Conservation (phyloP, 2,113 vertebrate species). For the Vanacampus margaritifer region DNA sequence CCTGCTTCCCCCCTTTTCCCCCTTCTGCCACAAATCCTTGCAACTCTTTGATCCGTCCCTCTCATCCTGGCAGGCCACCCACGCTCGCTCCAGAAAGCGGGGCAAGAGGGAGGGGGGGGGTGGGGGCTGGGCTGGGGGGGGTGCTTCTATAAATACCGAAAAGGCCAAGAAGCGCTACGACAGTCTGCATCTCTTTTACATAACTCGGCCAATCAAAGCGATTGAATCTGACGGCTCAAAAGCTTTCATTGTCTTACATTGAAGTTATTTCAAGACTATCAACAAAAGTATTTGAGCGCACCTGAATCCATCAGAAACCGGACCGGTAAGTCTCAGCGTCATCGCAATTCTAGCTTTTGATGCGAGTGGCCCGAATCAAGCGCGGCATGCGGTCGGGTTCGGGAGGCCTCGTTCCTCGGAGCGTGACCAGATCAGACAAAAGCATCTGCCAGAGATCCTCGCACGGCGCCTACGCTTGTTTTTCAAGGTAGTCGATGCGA, state of each 20-base stretch:
- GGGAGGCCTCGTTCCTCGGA: not conserved
- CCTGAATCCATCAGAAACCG: not conserved
- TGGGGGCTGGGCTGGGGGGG: constrained; percentile 28
- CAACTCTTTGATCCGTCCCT: constrained; percentile 42
- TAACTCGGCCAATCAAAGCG: constrained; percentile 55
- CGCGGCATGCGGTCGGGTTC: not conserved
- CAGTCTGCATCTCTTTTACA: constrained; percentile 58
- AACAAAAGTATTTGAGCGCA: not conserved
- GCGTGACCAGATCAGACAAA: not conserved
- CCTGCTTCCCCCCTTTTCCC: no score
- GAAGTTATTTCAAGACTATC: constrained; percentile 9
- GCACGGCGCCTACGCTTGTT: not conserved
- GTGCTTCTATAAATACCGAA: constrained; percentile 68
- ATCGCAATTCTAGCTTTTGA: not conserved
- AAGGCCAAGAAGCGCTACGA: constrained; percentile 46
- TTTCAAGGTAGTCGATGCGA: not conserved
- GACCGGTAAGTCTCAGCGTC: not conserved
- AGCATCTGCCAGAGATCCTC: not conserved
- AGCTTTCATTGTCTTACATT: constrained; percentile 22
- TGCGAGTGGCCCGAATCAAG: not conserved
- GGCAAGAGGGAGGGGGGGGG: not conserved
- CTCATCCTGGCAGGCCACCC: constrained; percentile 51
- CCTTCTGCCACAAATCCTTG: constrained; percentile 39
- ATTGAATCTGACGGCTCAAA: constrained; percentile 51
- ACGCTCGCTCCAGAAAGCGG: constrained; percentile 51